Conservation (phyloP, 1,140 invertebrate species). For the Mesaphorura yosii region DNA sequence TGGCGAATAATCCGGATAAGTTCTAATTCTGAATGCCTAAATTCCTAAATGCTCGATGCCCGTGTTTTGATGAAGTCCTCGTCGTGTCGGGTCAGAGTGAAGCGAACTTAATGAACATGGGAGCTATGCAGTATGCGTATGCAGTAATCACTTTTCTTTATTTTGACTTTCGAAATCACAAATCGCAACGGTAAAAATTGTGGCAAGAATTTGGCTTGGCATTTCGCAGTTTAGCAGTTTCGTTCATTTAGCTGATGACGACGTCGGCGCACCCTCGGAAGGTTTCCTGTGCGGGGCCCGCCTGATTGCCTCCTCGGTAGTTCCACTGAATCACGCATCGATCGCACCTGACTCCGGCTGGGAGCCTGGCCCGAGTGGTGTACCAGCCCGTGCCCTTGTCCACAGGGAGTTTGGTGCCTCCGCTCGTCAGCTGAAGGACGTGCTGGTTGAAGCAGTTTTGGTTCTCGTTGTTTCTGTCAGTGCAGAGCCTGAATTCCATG, state of each 20-base stretch:
- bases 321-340: conserved; percentile 35
- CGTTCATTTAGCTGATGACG: conserved; percentile 42
- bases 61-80: too few species aligned
- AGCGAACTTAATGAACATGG: too few species aligned
- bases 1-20: too few species aligned
- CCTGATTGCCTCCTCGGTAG: conserved; percentile 54
- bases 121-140: too few species aligned
- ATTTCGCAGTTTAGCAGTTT: too few species aligned
- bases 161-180: too few species aligned
- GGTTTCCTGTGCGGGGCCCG: conserved; percentile 66
- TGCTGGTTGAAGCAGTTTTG: conserved; percentile 34
- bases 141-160: too few species aligned
- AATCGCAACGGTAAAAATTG: too few species aligned
- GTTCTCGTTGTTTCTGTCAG: conserved; percentile 25
- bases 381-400: conserved; percentile 25
- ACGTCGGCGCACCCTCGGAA: conserved; percentile 80
- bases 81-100: too few species aligned
- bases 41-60: too few species aligned
- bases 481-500: conserved; percentile 35
- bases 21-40: too few species aligned
- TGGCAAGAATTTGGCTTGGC: too few species aligned
- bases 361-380: conserved; percentile 30
- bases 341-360: conserved; percentile 30
- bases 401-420: conserved; percentile 20
- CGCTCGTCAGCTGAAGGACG: conserved; percentile 29